Conservation (phyloP, 1,140 invertebrate species). For the Mycetomoellerius zeteki region DNA sequence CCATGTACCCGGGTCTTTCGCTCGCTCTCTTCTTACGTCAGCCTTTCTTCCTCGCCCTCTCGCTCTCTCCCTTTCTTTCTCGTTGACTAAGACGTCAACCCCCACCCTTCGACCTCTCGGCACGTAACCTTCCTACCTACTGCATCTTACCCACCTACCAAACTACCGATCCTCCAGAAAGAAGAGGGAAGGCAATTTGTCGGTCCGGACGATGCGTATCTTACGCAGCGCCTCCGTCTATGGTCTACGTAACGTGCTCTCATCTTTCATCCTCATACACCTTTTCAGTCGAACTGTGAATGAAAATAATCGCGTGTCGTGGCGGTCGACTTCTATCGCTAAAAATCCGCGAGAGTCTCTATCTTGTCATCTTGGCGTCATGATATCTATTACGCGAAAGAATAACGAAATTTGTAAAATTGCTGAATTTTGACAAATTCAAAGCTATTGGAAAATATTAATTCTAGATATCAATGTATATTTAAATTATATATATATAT, state of each 20-base stretch:
- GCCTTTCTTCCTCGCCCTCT: constrained; percentile 14
- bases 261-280: constrained; percentile 81
- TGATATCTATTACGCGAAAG: not conserved
- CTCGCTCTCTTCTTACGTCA: constrained; percentile 37
- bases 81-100: constrained; percentile 83
- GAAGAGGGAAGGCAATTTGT: constrained; percentile 82
- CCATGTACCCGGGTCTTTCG: constrained; percentile 50
- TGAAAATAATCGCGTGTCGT: constrained; percentile 30
- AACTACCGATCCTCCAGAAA: constrained; percentile 73
- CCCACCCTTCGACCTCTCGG: constrained; percentile 72
- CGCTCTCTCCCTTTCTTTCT: constrained; percentile 61
- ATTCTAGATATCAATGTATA: not conserved
- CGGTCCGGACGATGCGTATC: constrained; percentile 82
- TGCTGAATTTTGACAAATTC: not conserved
- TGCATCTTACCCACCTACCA: constrained; percentile 71
- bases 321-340: not conserved
- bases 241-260: constrained; percentile 78
- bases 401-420: not conserved
- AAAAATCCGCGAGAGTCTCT: not conserved
- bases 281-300: constrained; percentile 31
- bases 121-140: constrained; percentile 77
- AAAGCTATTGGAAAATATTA: not conserved
- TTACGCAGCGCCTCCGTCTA: constrained; percentile 79
- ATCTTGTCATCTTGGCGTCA: not conserved
- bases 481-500: no score